These are phyloP conservation scores for Stratiolaelaps scimitus DNA, from an alignment of 1,140 invertebrate genomes.

Conservation along the genomic window DNA sequence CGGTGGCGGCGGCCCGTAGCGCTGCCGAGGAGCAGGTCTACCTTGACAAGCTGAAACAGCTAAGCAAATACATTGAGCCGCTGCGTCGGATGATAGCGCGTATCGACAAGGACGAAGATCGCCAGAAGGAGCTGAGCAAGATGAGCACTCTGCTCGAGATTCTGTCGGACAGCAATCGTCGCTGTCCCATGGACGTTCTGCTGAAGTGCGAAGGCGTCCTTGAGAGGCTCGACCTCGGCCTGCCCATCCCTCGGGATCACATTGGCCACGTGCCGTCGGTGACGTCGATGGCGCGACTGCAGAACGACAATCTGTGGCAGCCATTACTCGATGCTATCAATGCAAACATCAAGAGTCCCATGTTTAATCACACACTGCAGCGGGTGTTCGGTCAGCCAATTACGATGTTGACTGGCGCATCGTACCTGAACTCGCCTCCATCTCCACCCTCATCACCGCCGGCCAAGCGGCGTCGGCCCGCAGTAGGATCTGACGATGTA, in stretches of 20 bases:
- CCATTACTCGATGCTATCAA: conserved; percentile 69
- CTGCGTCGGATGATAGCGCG: conserved; percentile 68
- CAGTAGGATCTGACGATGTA: conserved; percentile 41
- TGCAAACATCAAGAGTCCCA: conserved; percentile 63
- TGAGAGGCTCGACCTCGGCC: conserved; percentile 54
- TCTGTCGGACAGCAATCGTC: conserved; percentile 65
- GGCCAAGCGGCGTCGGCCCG: conserved; percentile 41
- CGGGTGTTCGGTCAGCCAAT: conserved; percentile 77
- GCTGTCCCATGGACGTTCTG: conserved; percentile 68
- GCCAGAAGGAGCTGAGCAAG: conserved; percentile 65
- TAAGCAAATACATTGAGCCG: conserved; percentile 85
- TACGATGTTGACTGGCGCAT: conserved; percentile 60
- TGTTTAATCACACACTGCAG: conserved; percentile 76
- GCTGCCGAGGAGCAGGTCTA: conserved; percentile 67
- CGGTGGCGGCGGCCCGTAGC: no score
- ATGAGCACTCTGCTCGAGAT: conserved; percentile 85
- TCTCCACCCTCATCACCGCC: neutral
- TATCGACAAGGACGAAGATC: conserved; percentile 67
- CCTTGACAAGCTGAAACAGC: conserved; percentile 73
- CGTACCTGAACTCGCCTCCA: neutral
- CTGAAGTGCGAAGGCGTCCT: conserved; percentile 81
- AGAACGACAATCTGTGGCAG: conserved; percentile 60
- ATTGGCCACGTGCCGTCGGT: conserved; percentile 25
- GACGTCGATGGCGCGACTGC: conserved; percentile 30
- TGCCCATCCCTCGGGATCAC: no score